Conservation (phyloP, 2,888 invertebrate species). For the Aphodius sticticus region DNA sequence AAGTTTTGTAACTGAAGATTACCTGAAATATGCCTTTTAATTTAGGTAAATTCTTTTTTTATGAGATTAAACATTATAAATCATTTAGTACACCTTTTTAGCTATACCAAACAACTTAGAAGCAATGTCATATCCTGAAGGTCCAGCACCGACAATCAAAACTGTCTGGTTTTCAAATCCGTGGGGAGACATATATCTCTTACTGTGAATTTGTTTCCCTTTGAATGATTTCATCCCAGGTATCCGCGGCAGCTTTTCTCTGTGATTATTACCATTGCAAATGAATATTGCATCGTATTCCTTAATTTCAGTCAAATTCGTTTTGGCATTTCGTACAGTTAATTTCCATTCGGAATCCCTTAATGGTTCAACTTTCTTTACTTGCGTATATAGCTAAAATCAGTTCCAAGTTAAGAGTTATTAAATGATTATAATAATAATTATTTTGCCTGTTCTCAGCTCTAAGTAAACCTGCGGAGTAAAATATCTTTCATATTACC, state of each 20-base stretch:
- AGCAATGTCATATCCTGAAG: constrained; percentile 82
- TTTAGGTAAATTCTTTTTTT: too few species aligned
- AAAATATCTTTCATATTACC: constrained; percentile 59
- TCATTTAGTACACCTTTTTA: constrained; percentile 56
- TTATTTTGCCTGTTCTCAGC: not conserved
- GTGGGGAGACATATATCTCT: constrained; percentile 80
- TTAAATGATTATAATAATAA: too few species aligned
- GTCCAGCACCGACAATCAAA: constrained; percentile 83
- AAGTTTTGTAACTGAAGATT: not conserved
- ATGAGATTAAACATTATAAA: not conserved
- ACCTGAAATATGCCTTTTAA: constrained; percentile 44
- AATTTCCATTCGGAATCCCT: constrained; percentile 67
- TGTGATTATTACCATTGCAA: constrained; percentile 86
- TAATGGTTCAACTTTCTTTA: constrained; percentile 63
- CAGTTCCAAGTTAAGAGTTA: not conserved
- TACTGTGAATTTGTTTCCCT: constrained; percentile 75
- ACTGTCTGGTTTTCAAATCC: constrained; percentile 72
- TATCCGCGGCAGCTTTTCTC: constrained; percentile 75
- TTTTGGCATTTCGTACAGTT: constrained; percentile 63
- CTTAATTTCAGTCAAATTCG: constrained; percentile 60
- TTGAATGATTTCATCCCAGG: constrained; percentile 70
- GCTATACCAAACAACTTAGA: constrained; percentile 70
- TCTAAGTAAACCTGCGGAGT: not conserved
- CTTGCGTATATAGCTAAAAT: constrained; percentile 64
- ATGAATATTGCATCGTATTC: constrained; percentile 80